Evolutionary conservation across 2,888 invertebrate genomes (phyloP), one percentile per base, ranked within the genome.

Genomic region (Smittia sp.): DNA sequence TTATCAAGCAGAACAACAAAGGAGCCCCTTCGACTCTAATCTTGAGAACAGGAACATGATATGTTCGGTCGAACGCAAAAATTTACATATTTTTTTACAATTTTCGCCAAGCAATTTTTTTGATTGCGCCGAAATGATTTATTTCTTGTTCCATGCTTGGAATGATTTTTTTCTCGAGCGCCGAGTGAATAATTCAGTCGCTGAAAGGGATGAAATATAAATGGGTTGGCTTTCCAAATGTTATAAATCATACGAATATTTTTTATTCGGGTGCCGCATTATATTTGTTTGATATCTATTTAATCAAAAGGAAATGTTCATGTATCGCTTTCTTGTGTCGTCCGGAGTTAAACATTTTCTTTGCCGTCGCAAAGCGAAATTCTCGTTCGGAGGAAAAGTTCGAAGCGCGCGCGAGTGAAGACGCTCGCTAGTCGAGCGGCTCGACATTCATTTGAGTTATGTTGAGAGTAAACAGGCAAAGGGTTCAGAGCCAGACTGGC

Each of bases 161-260:
- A 20, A 38, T 20, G 11, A 32, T 27, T 67, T 67, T 20, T 13
- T 67, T 20, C n/a, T 39, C 18, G 18, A 67, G 24, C 67, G 41
- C 15, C 38, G 39, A 67, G 67, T 67, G 41, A 67, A 67, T 67
- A 67, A 67, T 67, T 67, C 67, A 39, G 67, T 58, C 39, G 67
- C 67, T 67, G 67, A 67, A 67, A 67, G 67, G 67, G 67, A 67
- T 67, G 67, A 67, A 67, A 67, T 20, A 63, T 63, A 63, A 63
- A 63, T 63, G 63, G 63, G 63, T 27, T 63, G 63, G 63, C 27
- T 63, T 63, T 63, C 63, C 25, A 25, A 63, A 27, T 25, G 63
- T 27, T 63, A 63, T 63, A 63, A 63, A 63, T 63, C 63, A 63
- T 63, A 63, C 1, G 1, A 58, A 18, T 6, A 58, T 58, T 58